Conservation (phyloP, 2,113 vertebrate species). For the Pyxicephalus adspersus region DNA sequence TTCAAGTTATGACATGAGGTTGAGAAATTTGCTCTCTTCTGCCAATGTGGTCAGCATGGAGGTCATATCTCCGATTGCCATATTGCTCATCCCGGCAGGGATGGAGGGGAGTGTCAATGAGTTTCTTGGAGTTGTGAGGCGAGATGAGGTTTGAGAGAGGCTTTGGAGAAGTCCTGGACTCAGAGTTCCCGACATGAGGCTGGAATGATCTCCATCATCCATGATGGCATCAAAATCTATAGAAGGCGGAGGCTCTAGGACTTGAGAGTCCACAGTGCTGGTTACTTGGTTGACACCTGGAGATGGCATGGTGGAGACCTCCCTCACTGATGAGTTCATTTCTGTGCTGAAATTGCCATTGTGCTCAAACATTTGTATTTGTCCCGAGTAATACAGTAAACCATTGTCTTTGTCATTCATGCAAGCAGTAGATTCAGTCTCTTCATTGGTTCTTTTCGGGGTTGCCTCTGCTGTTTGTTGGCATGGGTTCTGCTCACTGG, state of each 20-base stretch:
- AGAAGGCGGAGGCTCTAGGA: slow-evolving; percentile 82
- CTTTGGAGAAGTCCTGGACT: slow-evolving; percentile 94
- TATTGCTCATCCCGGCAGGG: slow-evolving; percentile 92
- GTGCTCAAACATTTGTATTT: slow-evolving; percentile 90
- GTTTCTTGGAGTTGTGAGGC: slow-evolving; percentile 94
- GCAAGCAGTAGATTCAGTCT: slow-evolving; percentile 65
- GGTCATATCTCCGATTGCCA: slow-evolving; percentile 99
- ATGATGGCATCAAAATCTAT: slow-evolving; percentile 97
- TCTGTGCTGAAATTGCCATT: slow-evolving; percentile 70
- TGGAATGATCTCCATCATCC: slow-evolving; percentile 95
- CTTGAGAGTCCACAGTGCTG: slow-evolving; percentile 90
- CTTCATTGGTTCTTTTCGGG: slow-evolving; percentile 73
- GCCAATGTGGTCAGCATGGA: slow-evolving; percentile 97
- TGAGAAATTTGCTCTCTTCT: slow-evolving; percentile 96
- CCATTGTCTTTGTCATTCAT: slow-evolving; percentile 66
- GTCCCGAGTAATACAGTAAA: slow-evolving; percentile 83
- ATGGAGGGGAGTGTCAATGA: slow-evolving; percentile 91
- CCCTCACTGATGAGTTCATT: slow-evolving; percentile 68
- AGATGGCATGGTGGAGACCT: slow-evolving; percentile 79
- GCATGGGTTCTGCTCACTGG: slow-evolving; percentile 61
- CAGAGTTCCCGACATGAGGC: slow-evolving; percentile 91
- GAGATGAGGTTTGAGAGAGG: slow-evolving; percentile 95
- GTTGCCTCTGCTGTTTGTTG: slow-evolving; percentile 75
- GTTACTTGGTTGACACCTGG: slow-evolving; percentile 93
- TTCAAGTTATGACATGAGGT: slow-evolving; percentile 88